These are phyloP conservation scores for Platyura marginata DNA, from an alignment of 1,140 invertebrate species.

Conservation along the genomic window DNA sequence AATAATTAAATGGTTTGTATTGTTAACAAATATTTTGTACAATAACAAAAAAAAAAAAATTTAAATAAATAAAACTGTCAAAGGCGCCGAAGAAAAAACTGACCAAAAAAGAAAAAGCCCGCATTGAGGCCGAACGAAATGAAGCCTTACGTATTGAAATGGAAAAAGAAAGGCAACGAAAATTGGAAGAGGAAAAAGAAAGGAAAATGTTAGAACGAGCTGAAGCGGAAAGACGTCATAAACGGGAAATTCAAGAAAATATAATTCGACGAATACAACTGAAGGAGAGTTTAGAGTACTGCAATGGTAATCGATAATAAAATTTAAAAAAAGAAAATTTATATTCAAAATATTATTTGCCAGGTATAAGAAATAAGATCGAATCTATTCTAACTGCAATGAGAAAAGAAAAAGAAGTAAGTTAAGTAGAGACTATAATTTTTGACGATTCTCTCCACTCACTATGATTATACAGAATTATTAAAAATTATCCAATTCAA, in stretches of 20 bases:
- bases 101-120: conserved; percentile 26
- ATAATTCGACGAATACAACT: conserved; percentile 13
- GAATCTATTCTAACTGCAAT: too few species aligned
- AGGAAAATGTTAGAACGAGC: conserved; percentile 21
- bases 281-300: conserved; percentile 17
- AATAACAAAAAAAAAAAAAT: background rate
- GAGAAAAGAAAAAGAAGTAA: too few species aligned
- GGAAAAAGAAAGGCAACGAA: conserved; percentile 20
- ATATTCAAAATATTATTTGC: background rate
- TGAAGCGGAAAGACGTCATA: conserved; percentile 18
- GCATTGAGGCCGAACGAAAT: conserved; percentile 24
- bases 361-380: too few species aligned
- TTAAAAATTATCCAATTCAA: too few species aligned
- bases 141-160: conserved; percentile 24
- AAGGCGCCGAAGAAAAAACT: conserved; percentile 25
- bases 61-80: background rate
- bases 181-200: conserved; percentile 20
- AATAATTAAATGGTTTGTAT: too few species aligned
- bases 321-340: background rate
- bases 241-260: conserved; percentile 21
- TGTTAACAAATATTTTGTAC: too few species aligned
- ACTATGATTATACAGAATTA: too few species aligned
- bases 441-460: too few species aligned
- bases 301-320: conserved; percentile 12
- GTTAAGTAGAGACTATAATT: too few species aligned